These are phyloP conservation scores for Ciona savignyi DNA, from an alignment of 23 tunicate species.

Conservation along the genomic window DNA sequence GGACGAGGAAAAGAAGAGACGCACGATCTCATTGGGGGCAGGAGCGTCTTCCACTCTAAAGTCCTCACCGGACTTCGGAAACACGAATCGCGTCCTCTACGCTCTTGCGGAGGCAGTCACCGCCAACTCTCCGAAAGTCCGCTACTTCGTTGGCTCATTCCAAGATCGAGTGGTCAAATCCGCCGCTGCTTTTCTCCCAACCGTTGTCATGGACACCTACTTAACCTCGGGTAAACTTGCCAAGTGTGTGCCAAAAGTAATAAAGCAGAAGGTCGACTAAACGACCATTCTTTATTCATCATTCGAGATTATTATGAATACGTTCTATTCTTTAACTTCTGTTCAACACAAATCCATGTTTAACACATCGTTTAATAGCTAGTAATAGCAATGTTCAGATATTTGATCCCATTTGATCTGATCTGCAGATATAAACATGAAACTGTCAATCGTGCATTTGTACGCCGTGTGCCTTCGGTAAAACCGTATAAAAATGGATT, in stretches of 20 bases:
- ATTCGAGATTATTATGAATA: too few relatives aligned
- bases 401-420: too few relatives aligned
- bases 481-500: too few relatives aligned
- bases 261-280: conserved; percentile 79
- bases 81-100: conserved; percentile 76
- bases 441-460: too few relatives aligned
- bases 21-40: not conserved
- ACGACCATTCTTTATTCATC: too few relatives aligned
- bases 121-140: conserved; percentile 64
- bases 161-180: conserved; percentile 68
- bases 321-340: too few relatives aligned
- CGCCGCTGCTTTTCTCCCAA: conserved; percentile 45
- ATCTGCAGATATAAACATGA: too few relatives aligned
- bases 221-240: conserved; percentile 72
- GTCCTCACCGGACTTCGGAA: conserved; percentile 37
- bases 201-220: conserved; percentile 85
- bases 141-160: conserved; percentile 84
- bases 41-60: conserved; percentile 45
- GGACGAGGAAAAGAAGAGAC: not conserved
- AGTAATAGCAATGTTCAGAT: too few relatives aligned
- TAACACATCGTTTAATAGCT: too few relatives aligned
- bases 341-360: too few relatives aligned
- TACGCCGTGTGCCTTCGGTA: too few relatives aligned
- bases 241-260: conserved; percentile 71
- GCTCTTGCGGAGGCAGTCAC: conserved; percentile 88